Base-by-base conservation (phyloP, 92 coral and sea anemone genomes). In the Diadumene lineata region DNA sequence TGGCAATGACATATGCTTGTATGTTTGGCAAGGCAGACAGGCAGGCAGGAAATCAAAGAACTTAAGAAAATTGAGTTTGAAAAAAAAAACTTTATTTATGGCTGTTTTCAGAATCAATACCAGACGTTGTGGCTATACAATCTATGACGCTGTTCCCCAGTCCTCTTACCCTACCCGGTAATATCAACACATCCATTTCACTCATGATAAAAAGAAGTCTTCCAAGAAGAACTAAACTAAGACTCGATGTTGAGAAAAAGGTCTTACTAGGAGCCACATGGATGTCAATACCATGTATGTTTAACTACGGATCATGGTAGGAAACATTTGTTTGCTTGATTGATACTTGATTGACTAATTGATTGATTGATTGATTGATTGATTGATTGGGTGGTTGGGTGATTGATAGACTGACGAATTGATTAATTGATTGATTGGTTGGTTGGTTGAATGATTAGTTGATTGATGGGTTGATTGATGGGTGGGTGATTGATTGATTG, bases 281-380 rank as follows among this genome's bases (percentile, higher is more conserved):
- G 91, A 63, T 79, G 38, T 31, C 83, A 1, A 72, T 86, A 27
- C 91, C 91, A 18, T 86, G 84, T 60, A n/a, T 77, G 15, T 32
- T 48, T 0, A 72, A 82, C 44, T 81, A 53, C 31, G 91, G 87
- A 19, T 81, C 87, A 27, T 86, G 91, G 91, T 77, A 43, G 48
- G 38, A 2, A 28, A 62, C 13, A 10, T 32, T 21, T 3, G 58
- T 7, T 60, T 22, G 16, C 6, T 60, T 60, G n/a, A 60, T 18
- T 1, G 8, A 23, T 60, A 27, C 65, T 21, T 2, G 6, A 23
- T 60, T 23, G 2, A 6, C 31, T 6, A 23, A 23, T 60, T 26
- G 32, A 23, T 23, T 7, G 7, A 22, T 23, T 60, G 65, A 7
- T 60, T 23, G 13, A 6, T 38, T 38, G 13, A 38, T 13, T 38